Evolutionary conservation across 2,113 vertebrate species (phyloP), one percentile per base, ranked within the genome.

Genomic region (Spermophilus dauricus): DNA sequence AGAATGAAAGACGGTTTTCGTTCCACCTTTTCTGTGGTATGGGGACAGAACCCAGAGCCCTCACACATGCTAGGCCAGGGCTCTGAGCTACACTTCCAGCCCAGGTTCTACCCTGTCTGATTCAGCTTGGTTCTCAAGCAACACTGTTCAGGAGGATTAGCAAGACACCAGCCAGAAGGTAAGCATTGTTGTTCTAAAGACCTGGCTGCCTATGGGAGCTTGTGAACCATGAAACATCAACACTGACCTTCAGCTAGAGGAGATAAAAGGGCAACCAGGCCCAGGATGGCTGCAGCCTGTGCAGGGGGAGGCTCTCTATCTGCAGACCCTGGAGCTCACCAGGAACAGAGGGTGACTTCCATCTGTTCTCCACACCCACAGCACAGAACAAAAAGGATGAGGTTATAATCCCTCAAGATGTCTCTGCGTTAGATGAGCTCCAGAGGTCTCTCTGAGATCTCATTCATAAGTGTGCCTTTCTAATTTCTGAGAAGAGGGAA

Each of bases 371-470:
- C 61, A 8, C 72, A 63, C 51, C 61, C 83, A 65, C 70, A 51
- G 69, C 67, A 37, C 93, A 96, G 94, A 96, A 92, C 93, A 94
- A 82, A 90, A 95, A 26, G 63, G 16, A 16, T 1, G 10, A 34
- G 78, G 77, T 92, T 94, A 56, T 85, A 91, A 94, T 88, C 18
- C 93, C 96, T 94, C 42, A 86, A 88, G 93, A 95, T 93, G 85
- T 76, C 89, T 97, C 91, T 76, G 89, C 83, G 91, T 96, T 96
- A 70, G 75, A 87, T 94, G 96, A 94, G 84, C 69, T 94, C 91
- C 65, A 89, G 75, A 97, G 84, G 82, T 70, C 88, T 87, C 76
- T 91, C 91, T 91, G 96, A 95, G 76, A 83, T 84, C 83, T 78
- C 78, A 91, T 95, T 95, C 93, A 87, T 67, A 48, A 93, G 30